Conservation (phyloP, 2,797 vertebrate genomes). For the Hemibagrus guttatus region DNA sequence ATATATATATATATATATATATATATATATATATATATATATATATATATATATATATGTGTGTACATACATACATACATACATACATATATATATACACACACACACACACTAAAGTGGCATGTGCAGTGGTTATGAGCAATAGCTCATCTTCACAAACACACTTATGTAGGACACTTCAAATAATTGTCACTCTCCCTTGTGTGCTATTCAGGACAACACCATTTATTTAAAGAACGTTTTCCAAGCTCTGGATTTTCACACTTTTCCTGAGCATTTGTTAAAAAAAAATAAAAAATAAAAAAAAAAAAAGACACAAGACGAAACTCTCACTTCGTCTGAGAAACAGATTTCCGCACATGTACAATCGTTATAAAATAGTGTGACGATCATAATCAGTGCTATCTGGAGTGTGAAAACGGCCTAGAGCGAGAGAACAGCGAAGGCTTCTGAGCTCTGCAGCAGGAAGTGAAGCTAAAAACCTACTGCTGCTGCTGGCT, state of each 20-base stretch:
- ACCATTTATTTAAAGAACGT: neutral
- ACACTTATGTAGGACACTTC: neutral
- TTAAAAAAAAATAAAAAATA: neutral
- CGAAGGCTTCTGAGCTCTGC: neutral
- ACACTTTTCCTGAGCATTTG: neutral
- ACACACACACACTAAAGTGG: neutral
- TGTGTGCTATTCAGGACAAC: neutral
- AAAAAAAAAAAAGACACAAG: neutral
- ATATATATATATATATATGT: too few relatives aligned
- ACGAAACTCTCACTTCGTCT: neutral
- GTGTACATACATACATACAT: too few relatives aligned
- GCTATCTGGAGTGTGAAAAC: neutral
- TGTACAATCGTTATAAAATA: neutral
- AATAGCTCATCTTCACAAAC: neutral
- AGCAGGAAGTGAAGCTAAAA: conserved; percentile 35
- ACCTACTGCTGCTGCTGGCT: conserved; percentile 34
- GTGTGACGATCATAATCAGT: neutral
- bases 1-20: too few relatives aligned
- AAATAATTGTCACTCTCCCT: neutral
- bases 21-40: too few relatives aligned
- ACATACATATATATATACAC: neutral
- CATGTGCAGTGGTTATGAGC: neutral
- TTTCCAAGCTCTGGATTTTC: neutral
- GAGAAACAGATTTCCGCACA: neutral
- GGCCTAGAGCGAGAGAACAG: neutral